A percentile compares a stretch with the other conserved stretches of the same genome.
Conservation (phyloP, 2,797 vertebrate genomes). For the Rhabdomys pumilio region DNA sequence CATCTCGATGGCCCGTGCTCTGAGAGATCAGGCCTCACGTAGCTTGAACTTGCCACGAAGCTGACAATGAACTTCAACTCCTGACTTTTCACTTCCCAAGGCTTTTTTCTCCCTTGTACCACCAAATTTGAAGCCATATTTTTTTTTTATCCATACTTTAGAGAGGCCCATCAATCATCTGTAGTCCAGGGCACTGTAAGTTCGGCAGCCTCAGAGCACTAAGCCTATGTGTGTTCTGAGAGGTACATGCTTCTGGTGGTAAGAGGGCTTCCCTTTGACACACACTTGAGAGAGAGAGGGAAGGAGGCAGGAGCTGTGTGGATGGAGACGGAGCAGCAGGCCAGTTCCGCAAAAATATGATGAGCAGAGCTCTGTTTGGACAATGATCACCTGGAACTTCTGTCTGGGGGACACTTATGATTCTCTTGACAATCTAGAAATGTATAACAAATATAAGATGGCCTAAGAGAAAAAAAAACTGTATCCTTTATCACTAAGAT, state of each 20-base stretch:
- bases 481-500: background rate
- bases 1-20: background rate
- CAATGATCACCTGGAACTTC: background rate
- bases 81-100: background rate
- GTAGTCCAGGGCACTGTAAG: background rate
- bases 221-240: slow-evolving; percentile 7
- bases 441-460: background rate
- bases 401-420: background rate
- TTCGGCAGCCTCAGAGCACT: slow-evolving; percentile 29
- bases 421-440: background rate
- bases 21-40: background rate
- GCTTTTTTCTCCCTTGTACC: background rate
- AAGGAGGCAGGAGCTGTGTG: slow-evolving; percentile 17
- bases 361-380: background rate
- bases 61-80: background rate
- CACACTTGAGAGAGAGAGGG: slow-evolving; percentile 50
- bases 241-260: slow-evolving; percentile 6
- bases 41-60: background rate
- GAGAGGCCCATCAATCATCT: background rate
- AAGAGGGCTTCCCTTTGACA: slow-evolving; percentile 43
- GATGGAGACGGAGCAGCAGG: background rate
- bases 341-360: background rate
- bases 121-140: slow-evolving; percentile 14
- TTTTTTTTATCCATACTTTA: slow-evolving; percentile 33
- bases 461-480: slow-evolving; percentile 24